Evolutionary conservation across 2,888 invertebrate genomes (phyloP).

Genomic region (Schrankia costaestrigalis): DNA sequence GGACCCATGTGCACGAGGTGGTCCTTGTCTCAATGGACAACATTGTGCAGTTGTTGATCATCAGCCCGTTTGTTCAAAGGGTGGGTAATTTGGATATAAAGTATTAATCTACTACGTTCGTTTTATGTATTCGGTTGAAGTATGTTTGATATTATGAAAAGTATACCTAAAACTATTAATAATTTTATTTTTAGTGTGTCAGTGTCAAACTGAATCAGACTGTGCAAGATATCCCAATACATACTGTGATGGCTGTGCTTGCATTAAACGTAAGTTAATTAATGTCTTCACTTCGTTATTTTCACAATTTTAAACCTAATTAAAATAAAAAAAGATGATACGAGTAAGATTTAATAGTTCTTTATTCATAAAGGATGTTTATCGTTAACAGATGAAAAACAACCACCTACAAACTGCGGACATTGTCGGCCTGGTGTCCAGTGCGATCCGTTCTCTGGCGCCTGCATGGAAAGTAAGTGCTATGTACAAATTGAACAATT

Average conservation of each 20-base stretch:
- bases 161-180: background rate
- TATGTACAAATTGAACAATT: slow-evolving; percentile 13
- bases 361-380: too few relatives aligned
- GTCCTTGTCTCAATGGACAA: slow-evolving; percentile 87
- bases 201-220: slow-evolving; percentile 85
- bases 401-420: slow-evolving; percentile 79
- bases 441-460: slow-evolving; percentile 89
- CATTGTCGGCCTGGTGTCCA: slow-evolving; percentile 89
- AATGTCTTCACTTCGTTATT: background rate
- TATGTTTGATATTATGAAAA: too few relatives aligned
- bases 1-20: slow-evolving; percentile 88
- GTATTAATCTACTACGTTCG: too few relatives aligned
- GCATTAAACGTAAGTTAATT: slow-evolving; percentile 80
- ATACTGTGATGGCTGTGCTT: slow-evolving; percentile 86
- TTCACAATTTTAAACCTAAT: background rate
- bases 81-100: slow-evolving; percentile 63
- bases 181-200: slow-evolving; percentile 78
- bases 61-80: slow-evolving; percentile 90
- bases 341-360: too few relatives aligned
- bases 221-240: slow-evolving; percentile 79
- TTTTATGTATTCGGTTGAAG: too few relatives aligned
- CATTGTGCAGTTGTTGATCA: slow-evolving; percentile 92
- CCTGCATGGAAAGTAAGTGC: slow-evolving; percentile 90
- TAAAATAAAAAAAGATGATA: background rate
- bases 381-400: too few relatives aligned